Evolutionary conservation across 2,797 vertebrate genomes (phyloP).

Genomic region (Melanotaenia trifasciata): DNA sequence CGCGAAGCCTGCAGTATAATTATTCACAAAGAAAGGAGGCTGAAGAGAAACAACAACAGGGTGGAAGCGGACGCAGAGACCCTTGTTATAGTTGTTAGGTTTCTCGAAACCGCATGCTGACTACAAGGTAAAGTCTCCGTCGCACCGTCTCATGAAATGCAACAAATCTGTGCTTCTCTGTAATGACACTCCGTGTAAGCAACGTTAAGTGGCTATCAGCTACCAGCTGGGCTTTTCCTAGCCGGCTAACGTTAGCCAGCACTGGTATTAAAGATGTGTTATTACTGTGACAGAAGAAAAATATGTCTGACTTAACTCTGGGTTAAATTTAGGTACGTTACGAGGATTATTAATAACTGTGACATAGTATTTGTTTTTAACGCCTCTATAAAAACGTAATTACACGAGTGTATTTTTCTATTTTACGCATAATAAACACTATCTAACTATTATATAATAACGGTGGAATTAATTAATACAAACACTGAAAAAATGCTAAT

Average conservation of each 20-base stretch:
- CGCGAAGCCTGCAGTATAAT: constrained; percentile 77
- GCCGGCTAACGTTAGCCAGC: constrained; percentile 60
- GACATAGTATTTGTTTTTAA: background rate
- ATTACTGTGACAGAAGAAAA: background rate
- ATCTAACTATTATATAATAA: background rate
- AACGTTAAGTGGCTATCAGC: constrained; percentile 30
- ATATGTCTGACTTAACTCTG: background rate
- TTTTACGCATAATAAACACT: background rate
- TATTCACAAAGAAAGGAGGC: constrained; percentile 77
- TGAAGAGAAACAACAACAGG: constrained; percentile 72
- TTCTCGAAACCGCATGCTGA: constrained; percentile 21
- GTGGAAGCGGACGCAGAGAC: constrained; percentile 61
- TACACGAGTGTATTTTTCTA: constrained; percentile 18
- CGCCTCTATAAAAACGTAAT: background rate
- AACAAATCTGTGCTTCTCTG: background rate
- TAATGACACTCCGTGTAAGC: constrained; percentile 19
- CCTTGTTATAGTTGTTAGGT: background rate
- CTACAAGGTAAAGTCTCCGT: constrained; percentile 53
- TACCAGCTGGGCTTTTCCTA: constrained; percentile 34
- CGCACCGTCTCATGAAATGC: background rate
- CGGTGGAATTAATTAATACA: background rate
- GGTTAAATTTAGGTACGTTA: rapidly evolving
- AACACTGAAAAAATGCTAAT: background rate
- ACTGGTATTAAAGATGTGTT: constrained; percentile 8
- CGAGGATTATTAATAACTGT: rapidly evolving